Conservation (phyloP, 2,797 vertebrate genomes). For the Fundulus diaphanus region DNA sequence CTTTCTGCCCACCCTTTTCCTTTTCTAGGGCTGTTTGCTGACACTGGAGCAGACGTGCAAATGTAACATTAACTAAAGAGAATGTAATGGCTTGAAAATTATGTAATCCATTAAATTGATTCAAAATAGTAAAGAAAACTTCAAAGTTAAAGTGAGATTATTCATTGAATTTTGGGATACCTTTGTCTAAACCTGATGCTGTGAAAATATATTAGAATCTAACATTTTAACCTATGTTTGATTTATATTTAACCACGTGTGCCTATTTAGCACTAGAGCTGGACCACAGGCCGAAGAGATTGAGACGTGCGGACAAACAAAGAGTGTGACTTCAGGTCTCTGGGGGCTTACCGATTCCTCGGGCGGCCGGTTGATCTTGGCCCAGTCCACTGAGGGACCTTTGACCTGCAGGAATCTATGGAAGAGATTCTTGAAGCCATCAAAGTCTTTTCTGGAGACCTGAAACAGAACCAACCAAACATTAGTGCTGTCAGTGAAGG, state of each 20-base stretch:
- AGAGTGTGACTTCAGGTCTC: neutral
- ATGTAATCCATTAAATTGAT: too few species aligned
- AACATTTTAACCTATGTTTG: too few species aligned
- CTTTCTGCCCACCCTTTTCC: neutral
- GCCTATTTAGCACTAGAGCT: neutral
- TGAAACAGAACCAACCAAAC: slow-evolving; percentile 50
- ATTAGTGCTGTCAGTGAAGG: neutral
- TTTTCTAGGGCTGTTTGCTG: neutral
- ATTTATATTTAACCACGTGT: neutral
- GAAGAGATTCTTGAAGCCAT: slow-evolving; percentile 94
- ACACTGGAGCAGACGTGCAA: neutral
- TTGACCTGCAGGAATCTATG: slow-evolving; percentile 96
- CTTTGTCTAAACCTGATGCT: too few species aligned
- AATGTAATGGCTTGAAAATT: neutral
- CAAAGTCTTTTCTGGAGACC: slow-evolving; percentile 90
- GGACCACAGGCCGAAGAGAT: neutral
- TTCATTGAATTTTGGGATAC: neutral
- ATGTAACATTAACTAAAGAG: neutral
- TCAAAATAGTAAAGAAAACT: neutral
- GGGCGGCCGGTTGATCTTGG: slow-evolving; percentile 92
- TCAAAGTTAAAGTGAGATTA: neutral
- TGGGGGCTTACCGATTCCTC: slow-evolving; percentile 89
- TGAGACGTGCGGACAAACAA: slow-evolving; percentile 2
- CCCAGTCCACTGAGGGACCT: slow-evolving; percentile 94
- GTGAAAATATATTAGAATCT: too few species aligned